Conservation (phyloP, 2,888 invertebrate species). For the Malachius bipustulatus region DNA sequence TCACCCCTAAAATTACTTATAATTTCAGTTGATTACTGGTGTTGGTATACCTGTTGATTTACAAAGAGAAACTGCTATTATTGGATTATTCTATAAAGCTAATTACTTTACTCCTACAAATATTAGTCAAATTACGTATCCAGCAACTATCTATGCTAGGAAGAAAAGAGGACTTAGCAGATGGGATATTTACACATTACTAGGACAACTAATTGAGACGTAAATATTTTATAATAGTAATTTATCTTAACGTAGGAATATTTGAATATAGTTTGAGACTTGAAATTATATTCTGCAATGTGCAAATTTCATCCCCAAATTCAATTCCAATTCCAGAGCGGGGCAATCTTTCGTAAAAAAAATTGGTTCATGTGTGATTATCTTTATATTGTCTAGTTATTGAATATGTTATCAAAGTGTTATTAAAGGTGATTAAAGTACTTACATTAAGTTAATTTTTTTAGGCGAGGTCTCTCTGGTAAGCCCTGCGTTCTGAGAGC, state of each 20-base stretch:
- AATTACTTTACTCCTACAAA: slow-evolving; percentile 7
- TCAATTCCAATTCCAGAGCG: too few species aligned
- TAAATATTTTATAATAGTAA: too few species aligned
- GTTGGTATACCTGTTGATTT: slow-evolving; percentile 12
- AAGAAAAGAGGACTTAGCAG: background rate
- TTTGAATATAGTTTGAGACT: too few species aligned
- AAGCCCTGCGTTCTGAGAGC: slow-evolving; percentile 1
- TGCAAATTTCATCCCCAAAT: too few species aligned
- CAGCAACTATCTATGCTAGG: slow-evolving; percentile 1
- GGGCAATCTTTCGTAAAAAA: too few species aligned
- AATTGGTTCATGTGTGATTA: too few species aligned
- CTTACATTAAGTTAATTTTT: too few species aligned
- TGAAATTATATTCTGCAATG: too few species aligned
- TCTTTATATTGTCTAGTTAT: too few species aligned
- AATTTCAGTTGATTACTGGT: slow-evolving; percentile 10
- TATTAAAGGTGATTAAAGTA: too few species aligned
- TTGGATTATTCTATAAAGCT: slow-evolving; percentile 10
- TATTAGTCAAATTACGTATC: background rate
- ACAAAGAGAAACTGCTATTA: slow-evolving; percentile 8
- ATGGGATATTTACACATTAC: background rate
- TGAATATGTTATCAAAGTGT: too few species aligned
- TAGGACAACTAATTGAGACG: background rate
- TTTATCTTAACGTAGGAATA: too few species aligned
- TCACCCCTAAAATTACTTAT: background rate
- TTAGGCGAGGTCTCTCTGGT: background rate